Percentiles rank a stretch among this genome's conserved stretches.
Conservation (phyloP, 2,113 vertebrate species). For the Pleuronectes platessa region DNA sequence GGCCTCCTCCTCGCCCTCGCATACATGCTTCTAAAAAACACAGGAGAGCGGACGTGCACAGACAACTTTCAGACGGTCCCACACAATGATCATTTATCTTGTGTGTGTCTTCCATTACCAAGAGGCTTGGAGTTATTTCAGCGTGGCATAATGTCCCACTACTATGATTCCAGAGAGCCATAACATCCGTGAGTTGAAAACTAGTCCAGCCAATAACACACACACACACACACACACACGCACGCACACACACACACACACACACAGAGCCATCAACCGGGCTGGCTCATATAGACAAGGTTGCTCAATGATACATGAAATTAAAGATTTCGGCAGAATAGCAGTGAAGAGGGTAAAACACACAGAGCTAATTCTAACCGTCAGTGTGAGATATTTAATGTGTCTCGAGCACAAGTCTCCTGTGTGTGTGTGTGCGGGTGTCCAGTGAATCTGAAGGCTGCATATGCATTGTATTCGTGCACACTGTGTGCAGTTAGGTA, state of each 20-base stretch:
- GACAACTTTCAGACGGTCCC: conserved; percentile 6
- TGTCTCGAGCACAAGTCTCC: conserved; percentile 28
- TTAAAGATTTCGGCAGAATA: conserved; percentile 76
- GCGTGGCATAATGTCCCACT: conserved; percentile 51
- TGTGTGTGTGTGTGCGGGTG: background rate
- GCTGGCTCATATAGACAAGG: conserved; percentile 68
- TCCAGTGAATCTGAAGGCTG: background rate
- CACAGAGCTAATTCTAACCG: conserved; percentile 72
- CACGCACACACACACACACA: conserved; percentile 7
- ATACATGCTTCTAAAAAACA: conserved; percentile 22
- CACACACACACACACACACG: no score
- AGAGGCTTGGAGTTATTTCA: conserved; percentile 53
- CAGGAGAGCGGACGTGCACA: conserved; percentile 18
- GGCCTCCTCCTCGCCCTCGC: conserved; percentile 17
- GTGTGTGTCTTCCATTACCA: background rate
- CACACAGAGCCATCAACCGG: background rate
- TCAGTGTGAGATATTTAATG: conserved; percentile 63
- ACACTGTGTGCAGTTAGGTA: background rate
- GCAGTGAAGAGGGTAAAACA: conserved; percentile 69
- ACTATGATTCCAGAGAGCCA: conserved; percentile 58
- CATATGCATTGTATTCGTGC: conserved; percentile 8
- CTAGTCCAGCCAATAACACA: conserved; percentile 36
- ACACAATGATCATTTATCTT: conserved; percentile 48
- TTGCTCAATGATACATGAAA: conserved; percentile 83
- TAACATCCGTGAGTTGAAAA: conserved; percentile 66